These are phyloP conservation scores for Corythaeola cristata DNA, from an alignment of 2,113 vertebrate species.

Conservation along the genomic window DNA sequence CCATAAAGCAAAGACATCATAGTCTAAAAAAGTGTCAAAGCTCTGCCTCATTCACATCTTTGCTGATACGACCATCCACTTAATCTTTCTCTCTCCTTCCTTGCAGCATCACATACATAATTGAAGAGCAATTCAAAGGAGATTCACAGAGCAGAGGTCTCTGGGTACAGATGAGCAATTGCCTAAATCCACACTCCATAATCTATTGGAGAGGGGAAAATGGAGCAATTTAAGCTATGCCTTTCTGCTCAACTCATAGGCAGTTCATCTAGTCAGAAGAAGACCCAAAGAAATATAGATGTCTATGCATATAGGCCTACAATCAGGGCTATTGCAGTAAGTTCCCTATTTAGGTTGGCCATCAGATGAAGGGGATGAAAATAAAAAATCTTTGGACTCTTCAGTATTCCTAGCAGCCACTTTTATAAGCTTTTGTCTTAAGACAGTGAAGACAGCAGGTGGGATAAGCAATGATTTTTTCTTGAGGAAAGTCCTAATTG, in stretches of 20 bases:
- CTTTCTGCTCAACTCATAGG: neutral
- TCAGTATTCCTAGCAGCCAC: neutral
- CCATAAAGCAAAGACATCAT: neutral
- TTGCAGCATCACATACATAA: neutral
- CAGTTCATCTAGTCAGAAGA: neutral
- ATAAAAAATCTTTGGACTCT: neutral
- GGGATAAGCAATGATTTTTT: neutral
- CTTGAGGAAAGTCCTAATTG: neutral
- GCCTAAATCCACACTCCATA: neutral
- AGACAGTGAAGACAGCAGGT: neutral
- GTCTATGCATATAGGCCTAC: neutral
- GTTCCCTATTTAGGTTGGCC: neutral
- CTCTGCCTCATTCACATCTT: neutral
- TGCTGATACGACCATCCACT: neutral
- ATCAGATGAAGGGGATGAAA: neutral
- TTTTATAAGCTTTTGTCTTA: neutral
- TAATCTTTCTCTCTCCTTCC: neutral
- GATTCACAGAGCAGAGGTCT: neutral
- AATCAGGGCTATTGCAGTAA: neutral
- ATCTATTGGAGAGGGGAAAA: neutral
- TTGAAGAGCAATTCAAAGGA: neutral
- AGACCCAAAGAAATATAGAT: neutral
- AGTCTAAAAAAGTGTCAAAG: neutral
- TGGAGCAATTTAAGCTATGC: neutral
- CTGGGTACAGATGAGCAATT: neutral